Percentiles rank a stretch among this genome's conserved stretches.
phyloP scores from a whole-genome alignment of 1,140 invertebrate genomes.

The Solen grandis region DNA sequence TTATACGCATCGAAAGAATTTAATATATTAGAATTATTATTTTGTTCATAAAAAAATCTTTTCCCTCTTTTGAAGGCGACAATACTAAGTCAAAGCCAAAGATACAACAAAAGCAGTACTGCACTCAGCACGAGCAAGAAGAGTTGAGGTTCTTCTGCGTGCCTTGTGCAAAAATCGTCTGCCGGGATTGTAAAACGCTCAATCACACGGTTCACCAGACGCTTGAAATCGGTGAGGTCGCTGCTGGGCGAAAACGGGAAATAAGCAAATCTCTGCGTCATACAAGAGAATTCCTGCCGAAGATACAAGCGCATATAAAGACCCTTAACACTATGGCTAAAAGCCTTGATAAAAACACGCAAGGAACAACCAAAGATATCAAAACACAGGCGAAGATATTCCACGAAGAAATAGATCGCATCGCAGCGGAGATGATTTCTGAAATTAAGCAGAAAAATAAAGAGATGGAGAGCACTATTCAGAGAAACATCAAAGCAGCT shows the following conservation, averaged over 20 bases:
- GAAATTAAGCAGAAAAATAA: constrained; percentile 57
- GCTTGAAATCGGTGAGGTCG: constrained; percentile 41
- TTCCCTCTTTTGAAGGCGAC: constrained; percentile 14
- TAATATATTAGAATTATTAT: too few relatives aligned
- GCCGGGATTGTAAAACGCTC: constrained; percentile 50
- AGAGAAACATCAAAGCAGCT: constrained; percentile 31
- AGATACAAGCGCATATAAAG: constrained; percentile 36
- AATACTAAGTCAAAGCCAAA: constrained; percentile 46
- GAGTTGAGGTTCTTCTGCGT: constrained; percentile 52
- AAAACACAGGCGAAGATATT: constrained; percentile 46
- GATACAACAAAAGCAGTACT: constrained; percentile 54
- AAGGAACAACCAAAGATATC: constrained; percentile 50
- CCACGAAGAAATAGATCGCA: constrained; percentile 52
- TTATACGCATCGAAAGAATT: too few relatives aligned
- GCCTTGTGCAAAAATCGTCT: constrained; percentile 54
- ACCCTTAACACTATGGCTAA: constrained; percentile 41
- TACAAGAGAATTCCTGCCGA: constrained; percentile 39
- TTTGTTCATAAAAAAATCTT: too few relatives aligned
- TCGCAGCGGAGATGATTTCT: constrained; percentile 51
- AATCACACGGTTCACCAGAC: constrained; percentile 54
- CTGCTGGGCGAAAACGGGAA: constrained; percentile 40
- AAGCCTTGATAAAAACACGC: constrained; percentile 44
- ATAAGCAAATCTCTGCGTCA: constrained; percentile 37
- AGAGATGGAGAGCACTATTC: constrained; percentile 50
- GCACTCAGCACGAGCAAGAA: constrained; percentile 42